These are phyloP conservation scores for Pycnomerus fuliginosus DNA, from an alignment of 2,888 invertebrate genomes.

Conservation along the genomic window DNA sequence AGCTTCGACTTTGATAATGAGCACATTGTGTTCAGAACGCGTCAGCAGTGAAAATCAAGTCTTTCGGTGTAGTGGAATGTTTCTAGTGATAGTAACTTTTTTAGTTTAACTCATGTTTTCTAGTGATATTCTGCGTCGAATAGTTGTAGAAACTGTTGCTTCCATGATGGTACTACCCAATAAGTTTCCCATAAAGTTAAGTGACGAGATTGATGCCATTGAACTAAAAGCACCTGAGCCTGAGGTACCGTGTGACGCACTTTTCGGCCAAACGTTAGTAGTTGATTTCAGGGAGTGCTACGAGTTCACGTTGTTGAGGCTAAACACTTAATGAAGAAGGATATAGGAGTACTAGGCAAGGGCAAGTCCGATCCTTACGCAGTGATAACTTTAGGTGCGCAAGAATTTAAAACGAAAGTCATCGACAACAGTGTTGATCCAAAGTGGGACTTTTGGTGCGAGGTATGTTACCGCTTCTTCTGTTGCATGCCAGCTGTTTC, in stretches of 20 bases:
- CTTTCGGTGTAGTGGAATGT: too few relatives aligned
- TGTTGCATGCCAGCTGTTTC: constrained; percentile 13
- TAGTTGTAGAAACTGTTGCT: constrained; percentile 89
- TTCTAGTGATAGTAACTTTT: too few relatives aligned
- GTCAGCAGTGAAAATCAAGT: too few relatives aligned
- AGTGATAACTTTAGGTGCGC: constrained; percentile 86
- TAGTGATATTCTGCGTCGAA: constrained; percentile 80
- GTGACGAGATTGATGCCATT: constrained; percentile 78
- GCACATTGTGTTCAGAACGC: too few relatives aligned
- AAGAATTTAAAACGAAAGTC: constrained; percentile 90
- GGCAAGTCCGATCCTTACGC: constrained; percentile 99
- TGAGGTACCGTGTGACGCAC: constrained; percentile 61
- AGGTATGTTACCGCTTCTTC: constrained; percentile 64
- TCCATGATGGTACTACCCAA: constrained; percentile 95
- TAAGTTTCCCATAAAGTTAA: constrained; percentile 86
- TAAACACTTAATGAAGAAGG: constrained; percentile 93
- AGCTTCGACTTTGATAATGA: too few relatives aligned
- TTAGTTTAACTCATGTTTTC: neutral
- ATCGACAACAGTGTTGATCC: constrained; percentile 94
- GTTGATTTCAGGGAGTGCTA: constrained; percentile 75
- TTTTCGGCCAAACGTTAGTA: neutral
- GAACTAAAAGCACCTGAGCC: constrained; percentile 88
- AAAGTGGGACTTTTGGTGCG: constrained; percentile 97
- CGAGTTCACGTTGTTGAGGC: constrained; percentile 94
- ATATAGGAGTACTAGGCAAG: constrained; percentile 84